Percentiles rank a stretch among this genome's conserved stretches.
Evolutionary conservation across 2,797 vertebrate genomes (phyloP).

Genomic region (Cirrhinus mrigala): DNA sequence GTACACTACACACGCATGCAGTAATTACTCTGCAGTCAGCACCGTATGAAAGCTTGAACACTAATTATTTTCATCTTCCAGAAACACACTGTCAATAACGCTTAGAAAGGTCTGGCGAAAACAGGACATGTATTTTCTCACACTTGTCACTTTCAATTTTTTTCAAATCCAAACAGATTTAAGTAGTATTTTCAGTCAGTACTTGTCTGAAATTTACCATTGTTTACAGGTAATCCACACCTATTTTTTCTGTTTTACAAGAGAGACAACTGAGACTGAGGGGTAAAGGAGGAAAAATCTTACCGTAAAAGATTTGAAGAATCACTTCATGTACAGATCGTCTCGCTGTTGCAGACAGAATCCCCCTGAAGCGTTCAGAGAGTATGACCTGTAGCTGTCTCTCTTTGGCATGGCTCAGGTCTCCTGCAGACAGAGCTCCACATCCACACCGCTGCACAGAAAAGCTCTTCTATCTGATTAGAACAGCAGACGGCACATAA

Average conservation of each 20-base stretch:
- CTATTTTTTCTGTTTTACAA: background rate
- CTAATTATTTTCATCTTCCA: constrained; percentile 3
- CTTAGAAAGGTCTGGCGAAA: background rate
- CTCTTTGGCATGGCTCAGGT: constrained; percentile 45
- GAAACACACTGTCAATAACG: background rate
- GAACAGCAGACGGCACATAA: constrained; percentile 2
- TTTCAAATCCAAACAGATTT: background rate
- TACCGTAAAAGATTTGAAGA: constrained; percentile 27
- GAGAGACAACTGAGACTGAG: background rate
- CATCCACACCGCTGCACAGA: constrained; percentile 17
- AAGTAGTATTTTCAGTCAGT: background rate
- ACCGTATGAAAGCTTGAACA: background rate
- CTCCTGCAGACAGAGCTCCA: background rate
- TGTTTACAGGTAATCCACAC: background rate
- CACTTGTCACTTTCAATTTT: constrained; percentile 1
- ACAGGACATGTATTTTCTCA: background rate
- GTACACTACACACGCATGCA: background rate
- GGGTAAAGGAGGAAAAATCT: background rate
- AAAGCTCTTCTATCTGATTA: constrained; percentile 47
- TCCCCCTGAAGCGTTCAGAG: background rate
- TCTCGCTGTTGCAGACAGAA: background rate
- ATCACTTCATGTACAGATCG: background rate
- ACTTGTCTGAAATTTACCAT: background rate
- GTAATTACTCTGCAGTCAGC: background rate
- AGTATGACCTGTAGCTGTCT: constrained; percentile 17